Evolutionary conservation across 2,888 invertebrate species (phyloP), one percentile per base, ranked within the genome.

Genomic region (Blastobasis lacticolella): DNA sequence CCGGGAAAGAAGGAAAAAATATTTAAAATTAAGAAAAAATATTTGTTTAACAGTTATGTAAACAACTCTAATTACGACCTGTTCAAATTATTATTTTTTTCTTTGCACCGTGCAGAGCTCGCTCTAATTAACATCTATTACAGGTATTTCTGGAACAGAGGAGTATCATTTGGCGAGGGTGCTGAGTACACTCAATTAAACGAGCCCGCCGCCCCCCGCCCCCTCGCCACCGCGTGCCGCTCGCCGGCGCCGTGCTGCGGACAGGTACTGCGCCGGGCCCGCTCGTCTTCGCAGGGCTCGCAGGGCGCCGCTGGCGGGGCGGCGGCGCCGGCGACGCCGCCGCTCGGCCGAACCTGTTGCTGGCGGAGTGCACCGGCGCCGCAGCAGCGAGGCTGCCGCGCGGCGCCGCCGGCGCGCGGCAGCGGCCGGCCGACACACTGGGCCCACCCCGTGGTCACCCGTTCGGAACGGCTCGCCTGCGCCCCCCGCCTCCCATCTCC

Each of bases 391-490:
- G 54, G 60, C 60, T 60, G 43, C 6, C 6, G 44, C 44, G 52
- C 46, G 48, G n/a, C 50, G 49, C 37, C 52, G 62, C 54, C 69
- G 65, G 58, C 64, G 69, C 69, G 64, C 61, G 69, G 73, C 76
- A 71, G 67, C 69, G 67, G 66, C 64, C 67, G 75, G 67, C 73
- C 69, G 67, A 62, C 70, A 63, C 73, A 67, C 75, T 62, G 66
- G 69, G 66, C 71, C 65, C 77, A 61, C 77, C 88, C 89, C 90
- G 86, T 89, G 90, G 90, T 90, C 90, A 90, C 90, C 90, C 85
- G 78, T 65, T 80, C 77, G 82, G 79, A 83, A 82, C 84, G 70
- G 69, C 69, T 65, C 71, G 73, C 78, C 78, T 75, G 61, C 65
- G 64, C 65, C 67, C 57, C 70, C 67, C 62, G 62, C 63, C 68